Conservation (phyloP, 2,113 vertebrate species). For the Pterocles burchelli region DNA sequence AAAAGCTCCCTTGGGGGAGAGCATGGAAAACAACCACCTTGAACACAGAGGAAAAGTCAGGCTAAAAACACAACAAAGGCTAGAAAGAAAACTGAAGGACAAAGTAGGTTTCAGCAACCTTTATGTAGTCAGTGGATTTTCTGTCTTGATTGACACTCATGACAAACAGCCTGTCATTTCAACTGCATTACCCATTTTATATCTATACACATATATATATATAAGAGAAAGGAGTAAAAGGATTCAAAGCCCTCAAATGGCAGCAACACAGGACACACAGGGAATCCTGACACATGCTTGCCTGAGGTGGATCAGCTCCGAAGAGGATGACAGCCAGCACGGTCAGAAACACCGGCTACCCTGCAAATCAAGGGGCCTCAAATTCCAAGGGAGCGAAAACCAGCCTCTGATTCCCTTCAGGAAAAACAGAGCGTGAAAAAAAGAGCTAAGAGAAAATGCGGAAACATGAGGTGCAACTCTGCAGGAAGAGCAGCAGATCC, state of each 20-base stretch:
- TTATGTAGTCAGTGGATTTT: not conserved
- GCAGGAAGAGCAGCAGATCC: not conserved
- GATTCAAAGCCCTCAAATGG: not conserved
- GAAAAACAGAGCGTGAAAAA: not conserved
- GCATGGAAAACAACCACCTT: not conserved
- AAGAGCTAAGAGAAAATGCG: not conserved
- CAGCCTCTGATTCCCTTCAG: not conserved
- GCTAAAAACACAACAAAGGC: not conserved
- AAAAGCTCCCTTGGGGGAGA: not conserved
- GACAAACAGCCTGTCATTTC: not conserved
- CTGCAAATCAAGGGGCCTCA: not conserved
- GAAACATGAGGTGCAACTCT: not conserved
- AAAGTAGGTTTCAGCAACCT: not conserved
- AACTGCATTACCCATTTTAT: not conserved
- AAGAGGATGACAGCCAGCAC: accelerated
- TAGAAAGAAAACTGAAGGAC: not conserved
- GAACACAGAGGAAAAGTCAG: not conserved
- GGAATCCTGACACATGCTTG: not conserved
- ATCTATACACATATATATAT: no score
- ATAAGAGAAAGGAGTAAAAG: not conserved
- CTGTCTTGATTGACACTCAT: not conserved
- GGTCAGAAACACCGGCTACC: not conserved
- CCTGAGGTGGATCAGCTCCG: not conserved
- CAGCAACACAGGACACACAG: not conserved
- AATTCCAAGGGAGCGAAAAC: not conserved